phyloP scores from a whole-genome alignment of 2,113 vertebrate genomes.

The Hymenochirus boettgeri region DNA sequence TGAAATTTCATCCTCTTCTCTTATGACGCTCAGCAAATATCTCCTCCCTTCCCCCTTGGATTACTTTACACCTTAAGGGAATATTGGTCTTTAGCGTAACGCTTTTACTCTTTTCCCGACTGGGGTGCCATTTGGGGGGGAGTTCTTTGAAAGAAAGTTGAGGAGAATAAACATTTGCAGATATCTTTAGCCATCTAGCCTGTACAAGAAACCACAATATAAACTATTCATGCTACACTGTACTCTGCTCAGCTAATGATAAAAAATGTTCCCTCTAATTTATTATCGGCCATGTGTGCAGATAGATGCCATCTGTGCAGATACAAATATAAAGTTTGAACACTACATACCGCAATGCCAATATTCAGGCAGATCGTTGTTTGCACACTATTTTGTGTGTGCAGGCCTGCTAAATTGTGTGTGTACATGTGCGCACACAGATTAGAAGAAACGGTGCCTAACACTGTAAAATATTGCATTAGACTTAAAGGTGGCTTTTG shows the following conservation, averaged over 20 bases:
- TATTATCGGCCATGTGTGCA: too few relatives aligned
- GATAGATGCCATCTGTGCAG: too few relatives aligned
- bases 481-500: slow-evolving; percentile 76
- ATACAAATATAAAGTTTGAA: too few relatives aligned
- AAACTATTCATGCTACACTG: slow-evolving; percentile 76
- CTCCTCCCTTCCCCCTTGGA: slow-evolving; percentile 64
- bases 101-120: slow-evolving; percentile 77
- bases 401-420: too few relatives aligned
- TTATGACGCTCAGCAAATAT: slow-evolving; percentile 75
- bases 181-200: slow-evolving; percentile 78
- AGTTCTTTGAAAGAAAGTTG: slow-evolving; percentile 70
- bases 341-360: too few relatives aligned
- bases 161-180: slow-evolving; percentile 82
- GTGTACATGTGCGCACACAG: too few relatives aligned
- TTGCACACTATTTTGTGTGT: too few relatives aligned
- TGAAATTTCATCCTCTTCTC: slow-evolving; percentile 79
- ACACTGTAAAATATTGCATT: slow-evolving; percentile 80
- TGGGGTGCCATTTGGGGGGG: slow-evolving; percentile 71
- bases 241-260: slow-evolving; percentile 69
- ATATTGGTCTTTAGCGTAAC: slow-evolving; percentile 78
- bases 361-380: too few relatives aligned
- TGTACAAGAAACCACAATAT: slow-evolving; percentile 75
- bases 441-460: too few relatives aligned
- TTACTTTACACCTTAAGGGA: slow-evolving; percentile 78
- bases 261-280: too few relatives aligned